Percentiles rank a stretch among this genome's conserved stretches.
phyloP scores from a whole-genome alignment of 1,140 invertebrate species.

The Brachionus paranguensis region DNA sequence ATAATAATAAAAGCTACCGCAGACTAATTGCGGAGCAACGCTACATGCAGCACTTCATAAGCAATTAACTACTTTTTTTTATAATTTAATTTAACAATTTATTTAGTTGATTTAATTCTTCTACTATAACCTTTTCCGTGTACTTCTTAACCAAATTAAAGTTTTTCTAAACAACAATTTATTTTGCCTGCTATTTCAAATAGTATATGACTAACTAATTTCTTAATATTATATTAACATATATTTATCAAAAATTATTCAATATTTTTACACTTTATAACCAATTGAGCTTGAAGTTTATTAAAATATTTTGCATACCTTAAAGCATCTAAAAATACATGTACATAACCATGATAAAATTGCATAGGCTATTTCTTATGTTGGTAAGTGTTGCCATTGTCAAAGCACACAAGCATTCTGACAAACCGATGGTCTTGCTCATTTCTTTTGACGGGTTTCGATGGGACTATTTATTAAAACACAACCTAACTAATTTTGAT shows the following conservation, averaged over 20 bases:
- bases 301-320: neutral
- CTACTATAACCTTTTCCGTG: neutral
- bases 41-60: no score
- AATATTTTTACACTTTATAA: neutral
- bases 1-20: no score
- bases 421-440: constrained; percentile 45
- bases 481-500: constrained; percentile 48
- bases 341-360: neutral
- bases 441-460: constrained; percentile 56
- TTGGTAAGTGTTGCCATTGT: neutral
- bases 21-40: no score
- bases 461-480: constrained; percentile 50
- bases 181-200: neutral
- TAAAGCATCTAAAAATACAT: neutral
- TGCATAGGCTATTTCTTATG: neutral
- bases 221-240: neutral
- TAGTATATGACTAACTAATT: neutral
- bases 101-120: neutral
- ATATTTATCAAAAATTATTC: neutral
- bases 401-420: neutral
- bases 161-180: neutral
- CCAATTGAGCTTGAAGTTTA: neutral
- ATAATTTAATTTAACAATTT: no score
- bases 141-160: neutral
- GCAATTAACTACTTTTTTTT: no score